These are phyloP conservation scores for Felis chaus DNA, from an alignment of 2,113 vertebrate species.

Conservation along the genomic window DNA sequence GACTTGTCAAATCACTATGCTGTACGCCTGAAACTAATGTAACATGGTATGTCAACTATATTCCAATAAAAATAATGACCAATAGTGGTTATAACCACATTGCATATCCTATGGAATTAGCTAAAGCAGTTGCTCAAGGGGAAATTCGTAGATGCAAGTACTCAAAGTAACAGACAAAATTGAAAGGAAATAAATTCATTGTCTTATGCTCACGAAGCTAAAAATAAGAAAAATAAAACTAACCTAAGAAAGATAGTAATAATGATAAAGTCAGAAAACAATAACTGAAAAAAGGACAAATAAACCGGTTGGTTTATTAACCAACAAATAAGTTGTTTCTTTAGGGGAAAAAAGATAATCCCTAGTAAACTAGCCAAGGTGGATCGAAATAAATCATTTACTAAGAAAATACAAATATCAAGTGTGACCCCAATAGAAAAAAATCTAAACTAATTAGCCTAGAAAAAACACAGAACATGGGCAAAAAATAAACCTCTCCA, in stretches of 20 bases:
- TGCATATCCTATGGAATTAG: background rate
- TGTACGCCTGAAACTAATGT: background rate
- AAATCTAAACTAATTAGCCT: background rate
- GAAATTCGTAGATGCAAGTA: background rate
- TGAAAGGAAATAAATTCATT: background rate
- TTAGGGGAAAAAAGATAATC: background rate
- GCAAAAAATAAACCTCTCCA: background rate
- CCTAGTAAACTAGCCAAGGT: background rate
- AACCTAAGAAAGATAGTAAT: background rate
- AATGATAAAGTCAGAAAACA: background rate
- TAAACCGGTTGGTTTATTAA: background rate
- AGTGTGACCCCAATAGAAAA: background rate
- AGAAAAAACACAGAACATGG: background rate
- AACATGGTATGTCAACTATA: background rate
- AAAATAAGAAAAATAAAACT: slow-evolving; percentile 10
- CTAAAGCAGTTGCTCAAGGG: background rate
- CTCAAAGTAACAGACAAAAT: background rate
- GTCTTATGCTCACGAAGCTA: background rate
- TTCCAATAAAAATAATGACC: background rate
- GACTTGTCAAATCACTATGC: background rate
- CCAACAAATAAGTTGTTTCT: background rate
- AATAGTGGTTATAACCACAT: background rate
- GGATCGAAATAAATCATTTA: background rate
- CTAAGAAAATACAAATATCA: background rate
- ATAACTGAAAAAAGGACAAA: background rate